These are phyloP conservation scores for Siniperca knerii DNA, from an alignment of 2,113 vertebrate species.

Conservation along the genomic window DNA sequence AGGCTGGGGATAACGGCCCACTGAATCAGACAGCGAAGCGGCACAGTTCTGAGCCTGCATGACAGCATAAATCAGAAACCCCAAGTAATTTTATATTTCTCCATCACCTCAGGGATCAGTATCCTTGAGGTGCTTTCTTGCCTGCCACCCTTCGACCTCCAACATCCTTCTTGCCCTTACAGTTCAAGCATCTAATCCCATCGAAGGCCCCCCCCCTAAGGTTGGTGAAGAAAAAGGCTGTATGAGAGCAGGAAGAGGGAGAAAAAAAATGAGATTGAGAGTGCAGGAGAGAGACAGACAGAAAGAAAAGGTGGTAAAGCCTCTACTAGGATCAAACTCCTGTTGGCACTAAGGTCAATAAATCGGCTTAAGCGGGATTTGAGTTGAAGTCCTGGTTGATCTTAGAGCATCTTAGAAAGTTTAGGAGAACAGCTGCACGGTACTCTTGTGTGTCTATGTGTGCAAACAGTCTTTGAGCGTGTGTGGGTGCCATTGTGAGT, in stretches of 20 bases:
- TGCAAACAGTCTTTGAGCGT: background rate
- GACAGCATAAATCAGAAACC: conserved; percentile 61
- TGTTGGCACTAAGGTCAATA: conserved; percentile 33
- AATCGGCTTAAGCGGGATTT: conserved; percentile 31
- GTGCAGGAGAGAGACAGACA: background rate
- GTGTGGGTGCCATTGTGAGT: background rate
- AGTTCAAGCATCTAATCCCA: conserved; percentile 59
- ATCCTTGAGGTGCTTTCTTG: conserved; percentile 58
- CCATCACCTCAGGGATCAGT: conserved; percentile 59
- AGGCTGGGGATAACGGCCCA: conserved; percentile 43
- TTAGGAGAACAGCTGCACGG: conserved; percentile 20
- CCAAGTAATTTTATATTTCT: conserved; percentile 64
- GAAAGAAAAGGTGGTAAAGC: background rate
- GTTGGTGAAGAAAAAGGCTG: conserved; percentile 28
- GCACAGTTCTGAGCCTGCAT: conserved; percentile 17
- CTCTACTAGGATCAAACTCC: conserved; percentile 27
- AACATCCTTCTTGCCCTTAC: conserved; percentile 47
- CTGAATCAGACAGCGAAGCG: conserved; percentile 57
- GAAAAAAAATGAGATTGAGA: background rate
- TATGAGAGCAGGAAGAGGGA: background rate
- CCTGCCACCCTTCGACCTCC: conserved; percentile 10
- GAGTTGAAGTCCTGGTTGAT: conserved; percentile 22
- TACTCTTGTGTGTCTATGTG: conserved; percentile 7
- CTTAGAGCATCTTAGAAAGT: conserved; percentile 42
- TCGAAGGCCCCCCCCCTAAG: background rate